Conservation (phyloP, 2,888 invertebrate species). For the Tetranychus truncatus region DNA sequence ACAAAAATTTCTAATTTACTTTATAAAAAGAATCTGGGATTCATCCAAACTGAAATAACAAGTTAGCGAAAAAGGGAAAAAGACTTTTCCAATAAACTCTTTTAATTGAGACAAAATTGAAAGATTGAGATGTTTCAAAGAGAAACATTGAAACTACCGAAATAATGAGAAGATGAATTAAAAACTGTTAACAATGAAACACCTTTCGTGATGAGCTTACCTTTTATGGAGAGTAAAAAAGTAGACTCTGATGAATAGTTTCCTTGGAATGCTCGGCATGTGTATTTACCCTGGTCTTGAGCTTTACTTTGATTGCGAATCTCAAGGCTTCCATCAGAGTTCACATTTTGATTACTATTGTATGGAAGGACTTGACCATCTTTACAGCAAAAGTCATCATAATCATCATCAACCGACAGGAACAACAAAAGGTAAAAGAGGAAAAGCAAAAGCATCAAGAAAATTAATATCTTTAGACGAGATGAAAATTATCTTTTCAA, state of each 20-base stretch:
- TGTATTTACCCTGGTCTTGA: neutral
- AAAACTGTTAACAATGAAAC: neutral
- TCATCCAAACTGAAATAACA: too few species aligned
- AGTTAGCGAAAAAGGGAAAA: too few species aligned
- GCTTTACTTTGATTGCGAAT: neutral
- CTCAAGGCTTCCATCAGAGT: neutral
- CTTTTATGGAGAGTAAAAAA: neutral
- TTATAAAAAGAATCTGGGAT: neutral
- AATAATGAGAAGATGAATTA: too few species aligned
- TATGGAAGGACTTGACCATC: neutral
- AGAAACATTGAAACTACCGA: too few species aligned
- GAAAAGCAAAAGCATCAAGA: too few species aligned
- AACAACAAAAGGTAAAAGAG: too few species aligned
- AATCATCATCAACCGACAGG: too few species aligned
- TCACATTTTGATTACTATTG: neutral
- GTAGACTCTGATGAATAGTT: neutral
- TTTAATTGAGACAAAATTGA: too few species aligned
- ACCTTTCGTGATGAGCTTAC: neutral
- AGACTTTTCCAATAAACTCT: too few species aligned
- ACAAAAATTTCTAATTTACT: neutral
- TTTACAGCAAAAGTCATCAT: neutral
- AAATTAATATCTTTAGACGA: too few species aligned
- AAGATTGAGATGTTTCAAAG: too few species aligned
- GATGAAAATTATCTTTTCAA: too few species aligned
- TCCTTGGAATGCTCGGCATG: slow-evolving; percentile 5